phyloP scores from a whole-genome alignment of 1,140 invertebrate genomes.

The Plectus sambesii region DNA sequence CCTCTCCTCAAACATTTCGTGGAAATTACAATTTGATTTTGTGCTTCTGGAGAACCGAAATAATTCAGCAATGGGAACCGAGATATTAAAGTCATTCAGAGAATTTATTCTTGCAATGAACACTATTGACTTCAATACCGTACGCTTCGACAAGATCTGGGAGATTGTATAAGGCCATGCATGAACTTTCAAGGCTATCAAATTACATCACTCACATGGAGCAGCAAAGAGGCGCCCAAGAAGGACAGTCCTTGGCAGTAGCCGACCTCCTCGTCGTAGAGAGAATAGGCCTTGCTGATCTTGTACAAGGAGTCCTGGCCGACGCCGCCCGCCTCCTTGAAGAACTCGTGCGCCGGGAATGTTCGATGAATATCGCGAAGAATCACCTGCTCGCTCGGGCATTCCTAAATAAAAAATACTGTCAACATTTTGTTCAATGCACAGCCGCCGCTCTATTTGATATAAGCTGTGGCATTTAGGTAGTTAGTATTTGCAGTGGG shows the following conservation, averaged over 20 bases:
- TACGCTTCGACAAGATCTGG: too few species aligned
- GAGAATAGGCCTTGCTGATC: slow-evolving; percentile 80
- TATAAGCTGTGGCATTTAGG: too few species aligned
- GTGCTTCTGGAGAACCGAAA: too few species aligned
- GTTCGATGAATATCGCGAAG: slow-evolving; percentile 89
- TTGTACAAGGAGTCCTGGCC: slow-evolving; percentile 90
- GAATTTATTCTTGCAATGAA: slow-evolving; percentile 1
- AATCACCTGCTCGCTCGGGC: slow-evolving; percentile 67
- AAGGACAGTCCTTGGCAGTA: slow-evolving; percentile 98
- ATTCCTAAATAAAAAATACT: slow-evolving; percentile 52
- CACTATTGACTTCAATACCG: slow-evolving; percentile 5
- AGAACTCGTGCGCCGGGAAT: slow-evolving; percentile 95
- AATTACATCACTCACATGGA: slow-evolving; percentile 88
- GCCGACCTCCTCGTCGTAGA: slow-evolving; percentile 89
- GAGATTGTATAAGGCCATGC: too few species aligned
- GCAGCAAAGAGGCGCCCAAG: slow-evolving; percentile 77
- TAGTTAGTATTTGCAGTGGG: too few species aligned
- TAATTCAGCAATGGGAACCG: too few species aligned
- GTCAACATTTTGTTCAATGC: slow-evolving; percentile 50
- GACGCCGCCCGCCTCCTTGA: slow-evolving; percentile 74
- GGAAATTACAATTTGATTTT: too few species aligned
- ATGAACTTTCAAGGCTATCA: too few species aligned
- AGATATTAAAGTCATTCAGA: too few species aligned
- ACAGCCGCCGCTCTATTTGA: too few species aligned
- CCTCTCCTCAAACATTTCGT: too few species aligned